Base-by-base conservation (phyloP, 1,140 invertebrate genomes). In the Carcinoscorpius rotundicauda region DNA sequence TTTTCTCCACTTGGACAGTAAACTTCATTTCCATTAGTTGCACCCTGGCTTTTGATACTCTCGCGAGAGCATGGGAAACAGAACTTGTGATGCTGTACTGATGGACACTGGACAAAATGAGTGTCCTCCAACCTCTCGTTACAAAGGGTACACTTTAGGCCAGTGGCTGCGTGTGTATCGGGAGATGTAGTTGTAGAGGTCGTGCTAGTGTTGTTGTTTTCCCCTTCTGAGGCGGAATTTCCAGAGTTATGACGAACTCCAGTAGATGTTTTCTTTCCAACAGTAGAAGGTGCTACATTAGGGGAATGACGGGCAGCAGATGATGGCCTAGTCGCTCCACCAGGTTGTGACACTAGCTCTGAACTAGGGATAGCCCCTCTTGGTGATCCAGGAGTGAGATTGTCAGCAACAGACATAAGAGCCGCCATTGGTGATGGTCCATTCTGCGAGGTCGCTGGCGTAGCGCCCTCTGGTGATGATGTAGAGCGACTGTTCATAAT, bases 41-140 rank as follows among this genome's bases (percentile, higher is more conserved):
- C 64, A 48, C 64, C 65, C 52, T 68, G 68, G n/a, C 63, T 63
- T 52, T 70, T 61, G 52, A 66, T 81, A 89, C 87, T 49, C 84
- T 82, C 52, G 86, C 88, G 29, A 68, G 94, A 97, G 82, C 97
- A 98, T n/a, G 94, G 93, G 81, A 99, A 99, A 80, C 97, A 99
- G 80, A 99, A 99, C 79, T 99, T 99, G 82, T 99, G 97, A 71
- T 94, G 92, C 55, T 86, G 85, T 62, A 98, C 92, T 62, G 93
- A 97, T 11, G 97, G 97, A 77, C 97, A 99, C 79, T 99, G 97
- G 64, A 99, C 97, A 78, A 99, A 99, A 78, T 99, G 96, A 0
- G 97, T 99, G 79, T 99, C 97, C 77, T 99, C 97, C 53, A 99
- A 84, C 58, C 95, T 84, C 79, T 98, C 94, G 75, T 97, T 91